These are phyloP conservation scores for Poeciliopsis infans DNA, from an alignment of 2,797 vertebrate species.

Conservation along the genomic window DNA sequence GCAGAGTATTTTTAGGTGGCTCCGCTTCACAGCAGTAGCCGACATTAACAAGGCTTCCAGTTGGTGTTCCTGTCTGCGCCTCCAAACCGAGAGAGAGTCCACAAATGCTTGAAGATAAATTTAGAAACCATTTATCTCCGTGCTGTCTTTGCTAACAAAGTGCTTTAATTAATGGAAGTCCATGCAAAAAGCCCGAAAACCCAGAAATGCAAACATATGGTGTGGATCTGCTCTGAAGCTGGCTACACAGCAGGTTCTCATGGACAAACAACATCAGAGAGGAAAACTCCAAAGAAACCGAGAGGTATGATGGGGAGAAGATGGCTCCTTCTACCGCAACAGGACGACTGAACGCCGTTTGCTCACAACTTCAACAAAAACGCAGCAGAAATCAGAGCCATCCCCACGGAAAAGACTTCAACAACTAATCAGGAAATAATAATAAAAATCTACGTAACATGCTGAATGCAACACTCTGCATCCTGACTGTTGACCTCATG, in stretches of 20 bases:
- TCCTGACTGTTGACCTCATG: neutral
- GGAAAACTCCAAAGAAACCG: conserved; percentile 7
- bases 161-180: conserved; percentile 30
- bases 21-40: conserved; percentile 9
- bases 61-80: conserved; percentile 10
- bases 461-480: neutral
- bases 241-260: conserved; percentile 24
- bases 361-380: neutral
- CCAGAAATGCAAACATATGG: conserved; percentile 29
- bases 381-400: neutral
- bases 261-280: conserved; percentile 30
- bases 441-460: neutral
- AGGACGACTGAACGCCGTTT: neutral
- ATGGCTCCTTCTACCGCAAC: neutral
- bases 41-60: conserved; percentile 11
- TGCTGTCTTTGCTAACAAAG: conserved; percentile 19
- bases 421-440: neutral
- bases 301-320: neutral
- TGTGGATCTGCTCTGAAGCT: conserved; percentile 20
- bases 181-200: conserved; percentile 1
- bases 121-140: conserved; percentile 29
- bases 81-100: conserved; percentile 3
- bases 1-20: conserved; percentile 8
- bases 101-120: conserved; percentile 20
- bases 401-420: neutral